Percentiles rank a stretch among this genome's conserved stretches.
Conservation (phyloP, 2,797 vertebrate species). For the Alcedo quadribrachys region DNA sequence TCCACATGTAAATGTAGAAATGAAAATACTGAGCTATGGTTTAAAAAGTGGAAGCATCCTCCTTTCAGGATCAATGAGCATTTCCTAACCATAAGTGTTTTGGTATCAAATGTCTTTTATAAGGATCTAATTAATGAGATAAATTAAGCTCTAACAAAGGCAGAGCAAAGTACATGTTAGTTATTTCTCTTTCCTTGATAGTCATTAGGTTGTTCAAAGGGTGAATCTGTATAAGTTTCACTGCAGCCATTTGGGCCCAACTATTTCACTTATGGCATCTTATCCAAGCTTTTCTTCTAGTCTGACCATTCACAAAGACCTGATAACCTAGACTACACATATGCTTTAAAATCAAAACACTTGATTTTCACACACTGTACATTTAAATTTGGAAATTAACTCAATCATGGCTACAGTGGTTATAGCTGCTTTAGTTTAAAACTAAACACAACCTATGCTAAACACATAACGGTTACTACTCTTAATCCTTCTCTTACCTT, state of each 20-base stretch:
- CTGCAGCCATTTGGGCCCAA: not conserved
- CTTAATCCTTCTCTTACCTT: not conserved
- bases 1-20: not conserved
- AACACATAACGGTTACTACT: not conserved
- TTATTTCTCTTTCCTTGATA: not conserved
- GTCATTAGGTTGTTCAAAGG: not conserved
- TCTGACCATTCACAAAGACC: not conserved
- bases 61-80: not conserved
- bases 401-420: not conserved
- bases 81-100: not conserved
- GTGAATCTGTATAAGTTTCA: not conserved
- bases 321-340: not conserved
- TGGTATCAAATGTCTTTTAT: not conserved
- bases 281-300: not conserved
- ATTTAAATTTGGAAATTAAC: not conserved
- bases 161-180: accelerated
- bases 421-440: not conserved
- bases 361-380: not conserved
- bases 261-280: not conserved
- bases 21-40: not conserved
- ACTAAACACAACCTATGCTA: not conserved
- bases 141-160: not conserved
- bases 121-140: not conserved
- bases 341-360: not conserved
- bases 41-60: not conserved